Evolutionary conservation across 23 tunicate genomes (phyloP).

Genomic region (Styela clava): DNA sequence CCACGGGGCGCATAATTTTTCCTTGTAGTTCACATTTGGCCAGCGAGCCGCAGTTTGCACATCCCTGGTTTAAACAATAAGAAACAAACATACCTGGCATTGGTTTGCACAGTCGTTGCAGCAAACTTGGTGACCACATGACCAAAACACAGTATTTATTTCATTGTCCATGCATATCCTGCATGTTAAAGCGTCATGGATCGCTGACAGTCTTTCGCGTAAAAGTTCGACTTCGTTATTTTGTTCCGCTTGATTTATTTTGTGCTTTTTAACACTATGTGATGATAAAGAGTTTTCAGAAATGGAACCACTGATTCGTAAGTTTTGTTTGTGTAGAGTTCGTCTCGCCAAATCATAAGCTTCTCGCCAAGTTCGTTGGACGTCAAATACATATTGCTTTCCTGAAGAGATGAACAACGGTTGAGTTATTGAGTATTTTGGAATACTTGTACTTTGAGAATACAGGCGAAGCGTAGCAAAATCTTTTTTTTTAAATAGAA

Average conservation of each 20-base stretch:
- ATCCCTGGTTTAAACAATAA: too few relatives aligned
- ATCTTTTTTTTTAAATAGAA: too few relatives aligned
- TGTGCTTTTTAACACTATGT: background rate
- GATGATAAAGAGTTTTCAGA: background rate
- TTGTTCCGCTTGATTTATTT: background rate
- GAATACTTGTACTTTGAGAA: too few relatives aligned
- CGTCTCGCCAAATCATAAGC: slow-evolving; percentile 62
- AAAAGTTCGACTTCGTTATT: slow-evolving; percentile 22
- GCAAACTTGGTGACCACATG: slow-evolving; percentile 86
- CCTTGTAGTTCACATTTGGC: too few relatives aligned
- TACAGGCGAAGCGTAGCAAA: too few relatives aligned
- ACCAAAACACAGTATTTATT: slow-evolving; percentile 53
- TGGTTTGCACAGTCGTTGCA: slow-evolving; percentile 49
- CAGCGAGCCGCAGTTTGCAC: too few relatives aligned
- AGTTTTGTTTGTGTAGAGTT: slow-evolving; percentile 40
- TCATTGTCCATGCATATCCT: slow-evolving; percentile 53
- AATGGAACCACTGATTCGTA: background rate
- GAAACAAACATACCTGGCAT: slow-evolving; percentile 50
- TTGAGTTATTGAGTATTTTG: background rate
- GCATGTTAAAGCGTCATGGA: slow-evolving; percentile 64
- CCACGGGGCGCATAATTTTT: too few relatives aligned
- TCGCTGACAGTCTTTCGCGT: slow-evolving; percentile 31
- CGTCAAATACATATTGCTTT: slow-evolving; percentile 67
- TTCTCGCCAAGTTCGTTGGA: slow-evolving; percentile 72
- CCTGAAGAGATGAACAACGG: slow-evolving; percentile 34